Evolutionary conservation across 2,888 invertebrate species (phyloP).

Genomic region (Cosmia pyralina): DNA sequence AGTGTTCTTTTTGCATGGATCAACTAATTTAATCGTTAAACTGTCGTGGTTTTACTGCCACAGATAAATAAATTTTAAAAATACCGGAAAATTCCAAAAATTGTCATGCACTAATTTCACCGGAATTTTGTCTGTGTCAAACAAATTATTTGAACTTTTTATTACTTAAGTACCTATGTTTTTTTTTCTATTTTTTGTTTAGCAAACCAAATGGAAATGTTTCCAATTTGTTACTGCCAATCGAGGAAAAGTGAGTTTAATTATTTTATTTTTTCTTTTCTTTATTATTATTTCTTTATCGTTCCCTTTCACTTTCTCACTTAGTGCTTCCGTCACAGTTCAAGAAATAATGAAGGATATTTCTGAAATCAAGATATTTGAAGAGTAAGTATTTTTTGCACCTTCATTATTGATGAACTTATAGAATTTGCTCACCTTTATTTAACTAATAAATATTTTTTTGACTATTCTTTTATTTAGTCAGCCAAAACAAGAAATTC

Average conservation of each 20-base stretch:
- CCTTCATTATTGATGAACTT: too few species aligned
- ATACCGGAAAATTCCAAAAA: background rate
- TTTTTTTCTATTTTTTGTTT: slow-evolving; percentile 57
- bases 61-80: background rate
- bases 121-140: too few species aligned
- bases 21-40: background rate
- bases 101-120: too few species aligned
- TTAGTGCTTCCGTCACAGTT: slow-evolving; percentile 67
- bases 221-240: slow-evolving; percentile 65
- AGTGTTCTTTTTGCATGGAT: background rate
- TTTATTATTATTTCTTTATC: background rate
- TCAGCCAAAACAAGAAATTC: slow-evolving; percentile 57
- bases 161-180: too few species aligned
- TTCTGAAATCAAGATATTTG: slow-evolving; percentile 61
- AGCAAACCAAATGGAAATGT: slow-evolving; percentile 68
- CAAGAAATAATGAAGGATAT: slow-evolving; percentile 62
- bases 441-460: background rate
- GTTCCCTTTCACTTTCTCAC: slow-evolving; percentile 22
- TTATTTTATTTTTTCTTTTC: background rate
- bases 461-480: slow-evolving; percentile 5
- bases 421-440: too few species aligned
- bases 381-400: slow-evolving; percentile 71
- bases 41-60: background rate
- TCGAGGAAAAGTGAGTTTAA: slow-evolving; percentile 73
- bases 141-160: too few species aligned